These are phyloP conservation scores for Eulemur macaco DNA, from an alignment of 2,113 vertebrate species.

Conservation along the genomic window DNA sequence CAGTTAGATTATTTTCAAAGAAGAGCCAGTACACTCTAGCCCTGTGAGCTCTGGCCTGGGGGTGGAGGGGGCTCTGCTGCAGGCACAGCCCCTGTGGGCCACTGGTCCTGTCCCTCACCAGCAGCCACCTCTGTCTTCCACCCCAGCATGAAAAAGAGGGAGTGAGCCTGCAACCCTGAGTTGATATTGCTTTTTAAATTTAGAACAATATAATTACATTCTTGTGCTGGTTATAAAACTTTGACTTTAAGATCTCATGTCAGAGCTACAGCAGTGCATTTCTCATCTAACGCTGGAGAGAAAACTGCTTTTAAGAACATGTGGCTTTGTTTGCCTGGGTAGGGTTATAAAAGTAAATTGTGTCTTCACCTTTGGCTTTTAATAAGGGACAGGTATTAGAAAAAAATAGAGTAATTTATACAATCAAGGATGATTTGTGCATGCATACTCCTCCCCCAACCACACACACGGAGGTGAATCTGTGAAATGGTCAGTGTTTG, in stretches of 20 bases:
- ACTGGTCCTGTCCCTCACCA: conserved; percentile 36
- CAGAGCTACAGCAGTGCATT: not conserved
- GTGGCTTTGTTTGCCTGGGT: not conserved
- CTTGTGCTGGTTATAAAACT: not conserved
- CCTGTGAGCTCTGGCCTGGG: not conserved
- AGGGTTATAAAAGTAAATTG: not conserved
- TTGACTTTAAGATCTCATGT: not conserved
- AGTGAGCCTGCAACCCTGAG: not conserved
- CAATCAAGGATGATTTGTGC: not conserved
- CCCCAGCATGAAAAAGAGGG: not conserved
- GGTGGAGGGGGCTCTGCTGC: conserved; percentile 44
- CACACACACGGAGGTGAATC: too few species aligned
- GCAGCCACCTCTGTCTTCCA: not conserved
- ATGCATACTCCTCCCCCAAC: too few species aligned
- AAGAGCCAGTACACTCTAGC: not conserved
- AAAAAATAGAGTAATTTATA: not conserved
- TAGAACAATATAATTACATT: not conserved
- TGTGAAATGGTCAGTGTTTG: too few species aligned
- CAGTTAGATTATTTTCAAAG: not conserved
- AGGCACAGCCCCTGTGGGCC: conserved; percentile 63
- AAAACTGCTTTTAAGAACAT: not conserved
- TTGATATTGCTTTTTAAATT: not conserved
- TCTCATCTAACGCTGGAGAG: not conserved
- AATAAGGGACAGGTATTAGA: not conserved
- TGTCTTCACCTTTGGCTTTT: not conserved